These are phyloP conservation scores for Heterodera filipjevi DNA, from an alignment of 2,888 invertebrate species.

Conservation along the genomic window DNA sequence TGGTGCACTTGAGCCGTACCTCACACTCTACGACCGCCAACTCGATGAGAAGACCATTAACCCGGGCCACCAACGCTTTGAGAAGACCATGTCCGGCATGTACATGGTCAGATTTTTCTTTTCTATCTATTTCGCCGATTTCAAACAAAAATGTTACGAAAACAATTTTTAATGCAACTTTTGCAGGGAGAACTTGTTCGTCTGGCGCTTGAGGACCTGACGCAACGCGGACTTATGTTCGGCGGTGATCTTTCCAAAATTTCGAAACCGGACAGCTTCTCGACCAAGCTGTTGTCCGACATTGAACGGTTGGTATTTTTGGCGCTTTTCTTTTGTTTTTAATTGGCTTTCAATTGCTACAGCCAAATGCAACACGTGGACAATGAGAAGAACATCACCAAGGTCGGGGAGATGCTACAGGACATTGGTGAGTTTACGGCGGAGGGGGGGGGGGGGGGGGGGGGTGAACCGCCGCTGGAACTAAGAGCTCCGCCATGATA, in stretches of 20 bases:
- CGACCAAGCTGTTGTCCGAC: constrained; percentile 95
- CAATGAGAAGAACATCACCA: constrained; percentile 34
- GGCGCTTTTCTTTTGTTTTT: background rate
- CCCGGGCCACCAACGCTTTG: constrained; percentile 75
- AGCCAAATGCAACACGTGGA: constrained; percentile 78
- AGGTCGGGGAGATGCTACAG: constrained; percentile 74
- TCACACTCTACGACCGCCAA: constrained; percentile 77
- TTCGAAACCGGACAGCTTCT: constrained; percentile 71
- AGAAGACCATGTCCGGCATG: constrained; percentile 98
- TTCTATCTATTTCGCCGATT: too few relatives aligned
- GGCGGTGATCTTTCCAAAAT: constrained; percentile 57
- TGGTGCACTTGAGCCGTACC: constrained; percentile 81
- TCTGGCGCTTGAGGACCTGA: constrained; percentile 81
- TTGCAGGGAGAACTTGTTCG: constrained; percentile 83
- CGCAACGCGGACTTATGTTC: constrained; percentile 66
- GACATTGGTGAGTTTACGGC: constrained; percentile 76
- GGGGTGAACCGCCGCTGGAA: too few relatives aligned
- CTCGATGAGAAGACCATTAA: constrained; percentile 84
- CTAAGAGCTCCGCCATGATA: too few relatives aligned
- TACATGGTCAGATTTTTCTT: constrained; percentile 71
- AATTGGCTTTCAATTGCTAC: constrained; percentile 69
- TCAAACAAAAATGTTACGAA: too few relatives aligned
- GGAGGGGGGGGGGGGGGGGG: too few relatives aligned
- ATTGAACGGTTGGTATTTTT: constrained; percentile 74
- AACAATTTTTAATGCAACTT: background rate